Evolutionary conservation across 2,888 invertebrate species (phyloP), one percentile per base, ranked within the genome.

Genomic region (Carabus problematicus): DNA sequence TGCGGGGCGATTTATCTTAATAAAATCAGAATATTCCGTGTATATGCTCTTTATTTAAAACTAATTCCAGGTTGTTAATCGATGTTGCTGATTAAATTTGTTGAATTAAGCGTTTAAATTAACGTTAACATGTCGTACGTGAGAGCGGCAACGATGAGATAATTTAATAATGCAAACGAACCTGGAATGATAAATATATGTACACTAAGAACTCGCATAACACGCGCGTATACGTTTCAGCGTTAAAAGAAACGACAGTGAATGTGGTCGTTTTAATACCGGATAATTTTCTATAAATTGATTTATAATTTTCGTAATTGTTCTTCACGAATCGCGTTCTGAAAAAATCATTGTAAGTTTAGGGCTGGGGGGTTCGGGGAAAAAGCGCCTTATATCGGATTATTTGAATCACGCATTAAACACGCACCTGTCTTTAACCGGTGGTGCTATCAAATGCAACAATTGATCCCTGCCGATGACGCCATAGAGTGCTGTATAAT

Each of bases 391-490:
- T n/a, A n/a, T n/a, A n/a, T n/a, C n/a, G n/a, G n/a, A n/a, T n/a
- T n/a, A n/a, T n/a, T n/a, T n/a, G n/a, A n/a, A n/a, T n/a, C n/a
- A n/a, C n/a, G n/a, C n/a, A n/a, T n/a, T n/a, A n/a, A n/a, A n/a
- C n/a, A n/a, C n/a, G n/a, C n/a, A 14, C 7, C 45, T 29, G 45
- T 63, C 40, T 54, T 63, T 3, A 29, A 29, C 29, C 29, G 29
- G 29, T 29, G 29, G 6, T n/a, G n/a, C 29, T 29, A 29, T 2
- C 59, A 59, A 68, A 68, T 68, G 68, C 60, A 68, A 68, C 68
- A 68, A 68, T 68, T 68, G 68, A 68, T 68, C 68, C 39, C 29
- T 49, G 60, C 41, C 16, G 41, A 43, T 68, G 68, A 68, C 68
- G 68, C 60, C 68, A 68, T 6, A 39, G 19, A 43, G 52, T 52